Percentiles rank a stretch among this genome's conserved stretches.
Conservation (phyloP, 2,888 invertebrate species). For the Cheilosia vulpina region DNA sequence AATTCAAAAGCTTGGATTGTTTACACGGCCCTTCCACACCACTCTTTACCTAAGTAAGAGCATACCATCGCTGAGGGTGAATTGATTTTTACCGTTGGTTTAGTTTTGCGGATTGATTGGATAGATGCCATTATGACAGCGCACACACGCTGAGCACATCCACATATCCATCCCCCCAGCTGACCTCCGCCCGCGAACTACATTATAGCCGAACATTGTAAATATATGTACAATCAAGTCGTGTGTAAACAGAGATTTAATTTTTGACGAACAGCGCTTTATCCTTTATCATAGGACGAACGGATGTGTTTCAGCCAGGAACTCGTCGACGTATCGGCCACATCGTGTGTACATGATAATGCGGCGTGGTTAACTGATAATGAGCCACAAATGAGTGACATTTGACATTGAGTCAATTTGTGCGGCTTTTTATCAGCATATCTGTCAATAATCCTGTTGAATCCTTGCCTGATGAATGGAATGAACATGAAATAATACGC, state of each 20-base stretch:
- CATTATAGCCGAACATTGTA: slow-evolving; percentile 36
- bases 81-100: slow-evolving; percentile 65
- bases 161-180: slow-evolving; percentile 5
- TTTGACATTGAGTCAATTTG: slow-evolving; percentile 70
- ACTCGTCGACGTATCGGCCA: slow-evolving; percentile 8
- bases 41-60: background rate
- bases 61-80: slow-evolving; percentile 42
- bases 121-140: slow-evolving; percentile 70
- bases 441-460: slow-evolving; percentile 71
- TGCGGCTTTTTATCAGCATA: slow-evolving; percentile 58
- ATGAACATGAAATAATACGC: slow-evolving; percentile 14
- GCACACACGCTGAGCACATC: slow-evolving; percentile 18
- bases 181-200: slow-evolving; percentile 54
- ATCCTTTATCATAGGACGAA: slow-evolving; percentile 44
- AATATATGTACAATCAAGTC: slow-evolving; percentile 42
- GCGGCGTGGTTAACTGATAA: slow-evolving; percentile 69
- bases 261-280: slow-evolving; percentile 47
- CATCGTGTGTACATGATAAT: slow-evolving; percentile 32
- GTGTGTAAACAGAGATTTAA: slow-evolving; percentile 72
- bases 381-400: slow-evolving; percentile 73
- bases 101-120: slow-evolving; percentile 71
- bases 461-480: slow-evolving; percentile 33
- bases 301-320: slow-evolving; percentile 58
- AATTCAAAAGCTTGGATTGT: slow-evolving; percentile 71
- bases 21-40: slow-evolving; percentile 31